Percentiles rank a stretch among this genome's conserved stretches.
These are phyloP conservation scores for Alloscopus bannaensis DNA, from an alignment of 2,888 invertebrate genomes.

Conservation along the genomic window DNA sequence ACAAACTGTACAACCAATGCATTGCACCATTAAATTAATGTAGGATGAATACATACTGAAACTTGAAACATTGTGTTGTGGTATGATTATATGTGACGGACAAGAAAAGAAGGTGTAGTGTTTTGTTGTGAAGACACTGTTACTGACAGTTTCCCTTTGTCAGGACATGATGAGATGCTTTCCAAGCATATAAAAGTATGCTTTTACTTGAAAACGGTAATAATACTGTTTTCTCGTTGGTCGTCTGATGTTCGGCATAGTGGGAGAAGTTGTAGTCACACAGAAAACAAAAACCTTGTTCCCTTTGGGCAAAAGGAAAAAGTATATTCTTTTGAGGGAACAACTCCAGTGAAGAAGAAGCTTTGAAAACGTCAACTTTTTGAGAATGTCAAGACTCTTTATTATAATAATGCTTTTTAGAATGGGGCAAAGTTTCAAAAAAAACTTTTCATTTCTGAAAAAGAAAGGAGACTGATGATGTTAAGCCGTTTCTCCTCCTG, in stretches of 20 bases:
- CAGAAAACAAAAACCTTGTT: conserved; percentile 5
- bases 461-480: conserved; percentile 29
- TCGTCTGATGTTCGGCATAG: no score
- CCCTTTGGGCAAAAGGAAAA: background rate
- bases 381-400: conserved; percentile 37
- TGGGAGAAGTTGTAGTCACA: no score
- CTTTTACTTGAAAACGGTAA: no score
- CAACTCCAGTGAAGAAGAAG: conserved; percentile 1
- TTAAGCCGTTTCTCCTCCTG: background rate
- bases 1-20: no score
- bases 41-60: no score
- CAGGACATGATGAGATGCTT: conserved; percentile 23
- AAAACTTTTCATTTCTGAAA: conserved; percentile 22
- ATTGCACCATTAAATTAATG: no score
- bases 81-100: no score
- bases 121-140: conserved; percentile 1
- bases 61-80: no score
- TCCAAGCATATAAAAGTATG: background rate
- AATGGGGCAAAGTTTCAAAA: conserved; percentile 40
- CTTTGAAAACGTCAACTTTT: conserved; percentile 34
- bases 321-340: conserved; percentile 6
- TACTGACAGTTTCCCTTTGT: conserved; percentile 12
- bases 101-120: background rate
- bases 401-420: conserved; percentile 28
- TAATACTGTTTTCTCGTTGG: no score